Conservation (phyloP, 2,888 invertebrate species). For the Sclerodermus sp. region DNA sequence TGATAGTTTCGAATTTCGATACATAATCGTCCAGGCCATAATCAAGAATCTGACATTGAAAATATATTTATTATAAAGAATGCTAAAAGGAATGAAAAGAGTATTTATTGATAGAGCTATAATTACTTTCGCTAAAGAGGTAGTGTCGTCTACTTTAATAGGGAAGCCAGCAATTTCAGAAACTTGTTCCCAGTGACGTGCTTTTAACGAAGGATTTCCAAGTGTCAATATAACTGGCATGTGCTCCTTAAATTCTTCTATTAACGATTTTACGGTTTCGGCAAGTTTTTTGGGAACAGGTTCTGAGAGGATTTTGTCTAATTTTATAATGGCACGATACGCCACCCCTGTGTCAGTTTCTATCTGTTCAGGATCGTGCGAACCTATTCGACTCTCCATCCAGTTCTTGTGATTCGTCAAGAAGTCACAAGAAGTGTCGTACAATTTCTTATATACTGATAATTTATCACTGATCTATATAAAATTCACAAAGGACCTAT, state of each 20-base stretch:
- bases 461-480: slow-evolving; percentile 72
- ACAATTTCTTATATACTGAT: slow-evolving; percentile 83
- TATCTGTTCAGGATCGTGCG: slow-evolving; percentile 85
- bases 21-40: slow-evolving; percentile 88
- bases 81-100: background rate
- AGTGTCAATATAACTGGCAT: slow-evolving; percentile 91
- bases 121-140: slow-evolving; percentile 77
- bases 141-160: slow-evolving; percentile 78
- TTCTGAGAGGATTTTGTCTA: slow-evolving; percentile 80
- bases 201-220: slow-evolving; percentile 93
- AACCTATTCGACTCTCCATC: slow-evolving; percentile 79
- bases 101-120: too few relatives aligned
- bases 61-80: background rate
- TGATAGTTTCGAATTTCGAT: slow-evolving; percentile 85
- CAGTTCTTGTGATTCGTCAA: slow-evolving; percentile 79
- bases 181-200: slow-evolving; percentile 90
- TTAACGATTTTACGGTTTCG: slow-evolving; percentile 66
- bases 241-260: slow-evolving; percentile 85
- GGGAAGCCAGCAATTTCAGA: slow-evolving; percentile 95
- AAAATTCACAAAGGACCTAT: background rate
- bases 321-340: slow-evolving; percentile 78
- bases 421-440: slow-evolving; percentile 87
- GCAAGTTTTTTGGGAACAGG: slow-evolving; percentile 77
- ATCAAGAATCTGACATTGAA: slow-evolving; percentile 65
- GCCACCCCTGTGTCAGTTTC: slow-evolving; percentile 74